These are phyloP conservation scores for Tenrec ecaudatus DNA, from an alignment of 2,113 vertebrate species.

Conservation along the genomic window DNA sequence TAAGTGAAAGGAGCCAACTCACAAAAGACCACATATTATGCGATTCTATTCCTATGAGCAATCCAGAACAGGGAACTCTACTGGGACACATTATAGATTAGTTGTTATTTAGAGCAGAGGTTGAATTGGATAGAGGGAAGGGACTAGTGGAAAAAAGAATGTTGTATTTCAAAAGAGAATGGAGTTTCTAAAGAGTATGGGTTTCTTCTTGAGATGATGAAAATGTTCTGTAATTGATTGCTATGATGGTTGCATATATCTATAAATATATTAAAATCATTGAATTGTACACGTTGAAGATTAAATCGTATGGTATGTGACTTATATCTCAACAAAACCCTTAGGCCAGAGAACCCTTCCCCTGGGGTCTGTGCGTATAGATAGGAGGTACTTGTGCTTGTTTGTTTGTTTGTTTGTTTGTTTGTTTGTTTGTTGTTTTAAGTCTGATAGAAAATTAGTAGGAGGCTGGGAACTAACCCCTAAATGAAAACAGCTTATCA, in stretches of 20 bases:
- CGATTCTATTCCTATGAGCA: no score
- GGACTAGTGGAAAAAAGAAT: background rate
- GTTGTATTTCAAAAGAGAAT: background rate
- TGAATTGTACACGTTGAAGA: background rate
- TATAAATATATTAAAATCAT: no score
- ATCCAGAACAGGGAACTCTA: background rate
- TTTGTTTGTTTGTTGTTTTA: background rate
- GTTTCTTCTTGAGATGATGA: background rate
- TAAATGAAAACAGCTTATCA: background rate
- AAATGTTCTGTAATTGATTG: no score
- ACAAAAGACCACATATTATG: background rate
- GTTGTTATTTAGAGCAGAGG: background rate
- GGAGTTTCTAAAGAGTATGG: no score
- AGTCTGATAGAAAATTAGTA: background rate
- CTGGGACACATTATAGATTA: background rate
- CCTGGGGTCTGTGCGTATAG: background rate
- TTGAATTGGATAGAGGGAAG: no score
- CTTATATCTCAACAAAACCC: no score
- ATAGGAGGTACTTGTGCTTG: accelerated
- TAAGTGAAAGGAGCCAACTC: background rate
- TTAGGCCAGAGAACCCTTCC: background rate
- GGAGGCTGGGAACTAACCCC: background rate
- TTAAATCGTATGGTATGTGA: background rate
- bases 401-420: no score
- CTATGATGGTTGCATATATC: no score